phyloP scores from a whole-genome alignment of 1,140 invertebrate species.

The Cydia fagiglandana region DNA sequence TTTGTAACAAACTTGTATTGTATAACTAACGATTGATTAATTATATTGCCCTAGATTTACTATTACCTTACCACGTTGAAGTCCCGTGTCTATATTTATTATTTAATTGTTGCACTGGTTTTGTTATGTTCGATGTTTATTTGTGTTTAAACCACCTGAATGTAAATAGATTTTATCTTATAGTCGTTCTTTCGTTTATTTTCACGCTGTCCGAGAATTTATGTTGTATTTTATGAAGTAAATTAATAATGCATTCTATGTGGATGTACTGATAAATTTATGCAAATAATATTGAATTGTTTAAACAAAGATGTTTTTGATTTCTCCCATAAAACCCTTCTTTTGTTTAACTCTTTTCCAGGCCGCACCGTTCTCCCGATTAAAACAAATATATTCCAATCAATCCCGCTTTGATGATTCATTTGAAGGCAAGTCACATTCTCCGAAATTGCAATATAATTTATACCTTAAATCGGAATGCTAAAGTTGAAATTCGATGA shows the following conservation, averaged over 20 bases:
- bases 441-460: too few species aligned
- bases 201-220: constrained; percentile 71
- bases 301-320: constrained; percentile 56
- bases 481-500: too few species aligned
- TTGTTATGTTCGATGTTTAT: constrained; percentile 77
- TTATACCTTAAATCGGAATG: too few species aligned
- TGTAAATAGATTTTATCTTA: constrained; percentile 72
- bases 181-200: constrained; percentile 66
- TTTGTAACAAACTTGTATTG: constrained; percentile 71
- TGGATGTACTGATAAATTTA: constrained; percentile 78
- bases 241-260: constrained; percentile 70
- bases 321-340: not conserved
- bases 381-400: too few species aligned
- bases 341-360: not conserved
- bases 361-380: too few species aligned
- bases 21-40: constrained; percentile 71
- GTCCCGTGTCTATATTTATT: constrained; percentile 75
- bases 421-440: too few species aligned
- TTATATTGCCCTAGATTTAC: constrained; percentile 67
- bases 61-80: constrained; percentile 74
- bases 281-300: constrained; percentile 79
- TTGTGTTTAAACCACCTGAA: constrained; percentile 73
- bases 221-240: constrained; percentile 72
- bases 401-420: too few species aligned
- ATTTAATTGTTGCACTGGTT: constrained; percentile 77